Evolutionary conservation across 2,797 vertebrate genomes (phyloP).

Genomic region (Enteromius treurensis): DNA sequence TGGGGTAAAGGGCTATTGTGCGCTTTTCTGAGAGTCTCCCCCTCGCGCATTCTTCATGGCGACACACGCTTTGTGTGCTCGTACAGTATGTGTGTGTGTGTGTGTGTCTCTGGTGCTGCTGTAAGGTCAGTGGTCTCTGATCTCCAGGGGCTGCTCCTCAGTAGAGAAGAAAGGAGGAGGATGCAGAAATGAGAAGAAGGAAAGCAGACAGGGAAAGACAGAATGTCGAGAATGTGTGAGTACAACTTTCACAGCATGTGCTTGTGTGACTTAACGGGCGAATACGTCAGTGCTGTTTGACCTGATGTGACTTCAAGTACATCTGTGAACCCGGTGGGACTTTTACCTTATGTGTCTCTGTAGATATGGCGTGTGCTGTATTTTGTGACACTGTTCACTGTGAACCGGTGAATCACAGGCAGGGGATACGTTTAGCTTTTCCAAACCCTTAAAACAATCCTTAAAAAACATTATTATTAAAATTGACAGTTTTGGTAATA

Average conservation of each 20-base stretch:
- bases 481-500: background rate
- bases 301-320: slow-evolving; percentile 26
- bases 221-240: slow-evolving; percentile 71
- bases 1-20: slow-evolving; percentile 73
- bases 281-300: slow-evolving; percentile 4
- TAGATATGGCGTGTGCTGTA: background rate
- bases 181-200: slow-evolving; percentile 42
- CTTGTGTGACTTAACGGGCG: background rate
- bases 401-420: background rate
- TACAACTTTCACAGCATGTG: slow-evolving; percentile 60
- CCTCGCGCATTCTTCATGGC: slow-evolving; percentile 59
- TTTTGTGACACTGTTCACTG: background rate
- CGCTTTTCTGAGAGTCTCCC: slow-evolving; percentile 68
- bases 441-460: background rate
- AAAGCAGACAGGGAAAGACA: slow-evolving; percentile 66
- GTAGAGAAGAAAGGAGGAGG: slow-evolving; percentile 46
- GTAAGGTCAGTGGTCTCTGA: slow-evolving; percentile 42
- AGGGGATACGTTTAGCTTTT: background rate
- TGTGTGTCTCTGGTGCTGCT: slow-evolving; percentile 26
- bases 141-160: slow-evolving; percentile 30
- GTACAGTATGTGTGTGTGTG: slow-evolving; percentile 11
- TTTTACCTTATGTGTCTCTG: background rate
- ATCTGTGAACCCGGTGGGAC: slow-evolving; percentile 3
- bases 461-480: background rate
- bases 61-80: background rate